A percentile compares a stretch with the other conserved stretches of the same genome.
phyloP scores from a whole-genome alignment of 1,140 invertebrate genomes.

The Dolichoris vasculosae region DNA sequence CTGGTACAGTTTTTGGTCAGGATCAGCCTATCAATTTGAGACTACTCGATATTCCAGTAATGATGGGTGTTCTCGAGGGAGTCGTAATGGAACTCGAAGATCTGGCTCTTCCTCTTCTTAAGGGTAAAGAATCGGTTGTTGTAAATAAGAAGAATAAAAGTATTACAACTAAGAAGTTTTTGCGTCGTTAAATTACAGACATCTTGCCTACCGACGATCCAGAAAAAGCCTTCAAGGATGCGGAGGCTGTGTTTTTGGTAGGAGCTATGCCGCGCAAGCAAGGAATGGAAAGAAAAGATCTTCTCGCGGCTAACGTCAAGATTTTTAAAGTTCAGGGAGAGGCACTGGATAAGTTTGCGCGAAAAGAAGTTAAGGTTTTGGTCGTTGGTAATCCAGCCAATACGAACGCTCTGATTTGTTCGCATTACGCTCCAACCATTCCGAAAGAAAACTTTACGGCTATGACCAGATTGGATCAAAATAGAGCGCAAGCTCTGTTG shows the following conservation, averaged over 20 bases:
- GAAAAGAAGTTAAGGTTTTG: slow-evolving; percentile 95
- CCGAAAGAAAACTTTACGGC: slow-evolving; percentile 97
- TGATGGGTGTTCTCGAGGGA: slow-evolving; percentile 96
- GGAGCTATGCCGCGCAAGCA: slow-evolving; percentile 98
- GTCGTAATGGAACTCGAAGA: slow-evolving; percentile 98
- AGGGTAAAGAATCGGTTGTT: slow-evolving; percentile 67
- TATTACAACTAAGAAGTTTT: neutral
- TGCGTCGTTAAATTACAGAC: slow-evolving; percentile 70
- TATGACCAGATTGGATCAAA: slow-evolving; percentile 99
- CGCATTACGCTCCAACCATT: slow-evolving; percentile 97
- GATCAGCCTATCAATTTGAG: slow-evolving; percentile 92
- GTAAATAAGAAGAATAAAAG: neutral
- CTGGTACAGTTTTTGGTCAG: slow-evolving; percentile 96
- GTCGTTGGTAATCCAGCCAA: slow-evolving; percentile 99
- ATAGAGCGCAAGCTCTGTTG: slow-evolving; percentile 91
- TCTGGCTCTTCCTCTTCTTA: slow-evolving; percentile 93
- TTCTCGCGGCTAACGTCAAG: slow-evolving; percentile 96
- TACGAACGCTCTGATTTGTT: slow-evolving; percentile 97
- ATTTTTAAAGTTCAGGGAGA: slow-evolving; percentile 98
- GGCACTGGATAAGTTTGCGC: slow-evolving; percentile 93
- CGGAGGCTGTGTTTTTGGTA: slow-evolving; percentile 98
- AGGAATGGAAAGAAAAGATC: slow-evolving; percentile 99
- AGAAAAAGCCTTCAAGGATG: slow-evolving; percentile 93
- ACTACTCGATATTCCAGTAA: slow-evolving; percentile 95
- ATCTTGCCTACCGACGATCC: slow-evolving; percentile 92